Evolutionary conservation across 2,797 vertebrate genomes (phyloP), one percentile per base, ranked within the genome.

Genomic region (Sebastiscus albofasciatus): DNA sequence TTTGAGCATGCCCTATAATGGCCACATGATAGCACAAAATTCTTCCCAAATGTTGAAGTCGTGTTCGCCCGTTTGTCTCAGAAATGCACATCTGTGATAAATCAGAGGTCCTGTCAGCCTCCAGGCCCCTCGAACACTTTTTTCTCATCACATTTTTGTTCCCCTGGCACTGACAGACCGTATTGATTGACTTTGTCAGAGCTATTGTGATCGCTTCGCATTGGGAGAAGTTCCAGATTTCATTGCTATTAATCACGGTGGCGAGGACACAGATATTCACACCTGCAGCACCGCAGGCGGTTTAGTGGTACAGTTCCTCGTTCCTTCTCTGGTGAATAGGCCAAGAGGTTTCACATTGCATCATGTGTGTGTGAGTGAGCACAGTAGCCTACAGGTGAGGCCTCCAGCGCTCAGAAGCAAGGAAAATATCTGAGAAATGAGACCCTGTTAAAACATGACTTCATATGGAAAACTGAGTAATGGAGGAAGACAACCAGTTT

Each of bases 241-340:
- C 88, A 73, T 88, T 86, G 91, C 92, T 91, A 96, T 96, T 91
- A 95, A 96, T 97, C 96, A 96, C 36, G 20, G 92, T 68, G 82
- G 79, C 62, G 64, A 90, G 75, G 91, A 93, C 88, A 90, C 86
- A 93, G 90, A 94, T 93, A 94, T 85, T 93, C 68, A 42, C 97
- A 97, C 96, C 96, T 97, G 97, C 81, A 95, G 5, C 86, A 92
- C 95, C 94, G 88, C 93, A 95, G 96, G 96, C 95, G 67, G 84
- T 94, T 93, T 74, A 91, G 92, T 94, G 92, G 92, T 67, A 79
- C 85, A 70, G 64, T 90, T 95, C 92, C 94, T 94, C 86, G 87
- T 95, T 90, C 77, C 85, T 87, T 90, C 85, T 91, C 86, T 91
- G 89, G 81, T 92, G 81, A 92, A 90, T 82, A 95, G 92, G 76